Evolutionary conservation across 2,113 vertebrate genomes (phyloP), one percentile per base, ranked within the genome.

Genomic region (Crotalus tigris): DNA sequence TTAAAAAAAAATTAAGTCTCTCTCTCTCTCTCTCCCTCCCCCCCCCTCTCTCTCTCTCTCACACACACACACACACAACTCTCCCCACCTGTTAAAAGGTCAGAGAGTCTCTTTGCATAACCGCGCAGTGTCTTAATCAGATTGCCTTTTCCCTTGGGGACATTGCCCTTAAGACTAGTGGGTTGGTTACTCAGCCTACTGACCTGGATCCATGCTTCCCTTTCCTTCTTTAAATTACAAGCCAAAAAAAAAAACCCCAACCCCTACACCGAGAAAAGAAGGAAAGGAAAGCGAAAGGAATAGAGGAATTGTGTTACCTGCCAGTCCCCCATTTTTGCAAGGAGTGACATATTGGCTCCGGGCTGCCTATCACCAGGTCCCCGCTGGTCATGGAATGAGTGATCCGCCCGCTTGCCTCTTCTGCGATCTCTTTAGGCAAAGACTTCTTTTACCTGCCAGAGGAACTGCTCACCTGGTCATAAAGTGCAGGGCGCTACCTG

Each of bases 251-350:
- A 17, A 39, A 7, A 7, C 1, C 5, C 49, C 49, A 7, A 49
- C 49, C 29, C 64, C 46, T 33, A 19, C 46, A 8, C 29, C 9
- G n/a, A 54, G 61, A 94, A 51, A 33, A 12, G 81, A 89, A 54
- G 64, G 91, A 90, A 90, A 86, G 5, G 29, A 90, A 86, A 85
- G 92, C 91, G 46, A 88, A 93, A 89, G 46, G 33, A 87, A 91
- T 86, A 85, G 3, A n/a, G 87, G 89, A 87, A 92, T 92, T 94
- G 46, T 91, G 97, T 95, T 99, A 99, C 99, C 99, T 99, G 99
- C 99, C 99, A 99, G 96, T 99, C 99, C 95, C 98, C 98, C 98
- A 99, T 99, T 98, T 98, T 99, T 97, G 98, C 98, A 97, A 99
- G 98, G 96, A 99, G 95, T 98, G 99, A 99, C 99, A 99, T 99